Evolutionary conservation across 2,888 invertebrate genomes (phyloP).

Genomic region (Folsomia candida): DNA sequence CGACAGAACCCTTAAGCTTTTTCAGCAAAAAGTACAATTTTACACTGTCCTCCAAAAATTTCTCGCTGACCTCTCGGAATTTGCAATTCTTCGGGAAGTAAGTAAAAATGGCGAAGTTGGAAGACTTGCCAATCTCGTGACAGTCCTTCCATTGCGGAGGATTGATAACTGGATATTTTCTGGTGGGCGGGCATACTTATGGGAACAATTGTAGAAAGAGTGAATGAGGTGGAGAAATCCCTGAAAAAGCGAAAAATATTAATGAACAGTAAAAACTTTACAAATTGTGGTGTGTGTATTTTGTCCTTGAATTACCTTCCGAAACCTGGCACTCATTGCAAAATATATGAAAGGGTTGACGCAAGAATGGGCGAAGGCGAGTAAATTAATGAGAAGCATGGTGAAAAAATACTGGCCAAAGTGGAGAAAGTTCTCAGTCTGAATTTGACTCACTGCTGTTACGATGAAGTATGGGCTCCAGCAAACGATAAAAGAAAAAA

Average conservation of each 20-base stretch:
- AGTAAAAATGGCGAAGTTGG: too few species aligned
- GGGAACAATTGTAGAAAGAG: neutral
- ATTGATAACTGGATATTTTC: neutral
- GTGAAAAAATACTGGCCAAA: slow-evolving; percentile 56
- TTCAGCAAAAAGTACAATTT: too few species aligned
- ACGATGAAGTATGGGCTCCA: slow-evolving; percentile 57
- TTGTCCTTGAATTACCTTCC: slow-evolving; percentile 50
- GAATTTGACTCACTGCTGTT: slow-evolving; percentile 55
- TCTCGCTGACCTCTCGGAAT: too few species aligned
- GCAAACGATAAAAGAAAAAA: slow-evolving; percentile 54
- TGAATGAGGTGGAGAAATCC: neutral
- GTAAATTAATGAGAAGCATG: slow-evolving; percentile 56
- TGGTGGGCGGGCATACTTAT: neutral
- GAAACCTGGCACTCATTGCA: slow-evolving; percentile 56
- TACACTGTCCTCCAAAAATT: too few species aligned
- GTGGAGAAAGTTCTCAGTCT: slow-evolving; percentile 53
- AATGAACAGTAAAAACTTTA: too few species aligned
- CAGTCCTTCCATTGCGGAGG: neutral
- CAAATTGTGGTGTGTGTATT: too few species aligned
- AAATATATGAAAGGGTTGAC: slow-evolving; percentile 57
- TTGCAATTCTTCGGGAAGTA: too few species aligned
- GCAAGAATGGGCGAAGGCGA: slow-evolving; percentile 56
- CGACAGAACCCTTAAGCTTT: too few species aligned
- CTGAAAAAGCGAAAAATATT: too few species aligned
- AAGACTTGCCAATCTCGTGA: too few species aligned